Percentiles rank a stretch among this genome's conserved stretches.
These are phyloP conservation scores for Lynx canadensis DNA, from an alignment of 2,113 vertebrate species.

Conservation along the genomic window DNA sequence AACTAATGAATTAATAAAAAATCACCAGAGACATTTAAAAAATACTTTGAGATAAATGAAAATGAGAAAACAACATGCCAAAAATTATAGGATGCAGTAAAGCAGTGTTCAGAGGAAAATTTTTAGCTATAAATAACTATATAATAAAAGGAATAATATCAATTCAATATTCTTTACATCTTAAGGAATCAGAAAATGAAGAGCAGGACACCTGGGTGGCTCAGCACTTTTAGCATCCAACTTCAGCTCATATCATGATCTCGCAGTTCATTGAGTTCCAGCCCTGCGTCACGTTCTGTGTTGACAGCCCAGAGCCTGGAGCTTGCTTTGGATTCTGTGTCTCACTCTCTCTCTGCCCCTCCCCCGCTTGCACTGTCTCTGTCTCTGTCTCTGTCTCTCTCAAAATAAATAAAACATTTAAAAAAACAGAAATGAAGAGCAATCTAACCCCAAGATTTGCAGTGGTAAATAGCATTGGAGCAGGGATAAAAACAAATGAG, in stretches of 20 bases:
- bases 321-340: too few species aligned
- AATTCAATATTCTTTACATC: neutral
- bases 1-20: neutral
- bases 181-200: slow-evolving; percentile 22
- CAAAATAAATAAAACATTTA: too few species aligned
- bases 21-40: neutral
- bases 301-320: too few species aligned
- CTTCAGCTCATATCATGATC: too few species aligned
- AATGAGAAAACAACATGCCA: neutral
- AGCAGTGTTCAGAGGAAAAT: neutral
- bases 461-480: neutral
- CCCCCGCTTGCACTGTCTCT: too few species aligned
- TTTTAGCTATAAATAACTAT: neutral
- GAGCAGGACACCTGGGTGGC: neutral
- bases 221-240: too few species aligned
- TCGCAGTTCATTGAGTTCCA: too few species aligned
- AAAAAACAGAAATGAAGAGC: neutral
- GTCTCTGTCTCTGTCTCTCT: too few species aligned
- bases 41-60: neutral
- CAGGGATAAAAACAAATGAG: neutral
- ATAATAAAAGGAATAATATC: neutral
- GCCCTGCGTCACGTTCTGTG: too few species aligned
- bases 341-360: too few species aligned
- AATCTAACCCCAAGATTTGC: neutral
- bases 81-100: neutral